Evolutionary conservation across 2,113 vertebrate genomes (phyloP), one percentile per base, ranked within the genome.

Genomic region (Pan paniscus): DNA sequence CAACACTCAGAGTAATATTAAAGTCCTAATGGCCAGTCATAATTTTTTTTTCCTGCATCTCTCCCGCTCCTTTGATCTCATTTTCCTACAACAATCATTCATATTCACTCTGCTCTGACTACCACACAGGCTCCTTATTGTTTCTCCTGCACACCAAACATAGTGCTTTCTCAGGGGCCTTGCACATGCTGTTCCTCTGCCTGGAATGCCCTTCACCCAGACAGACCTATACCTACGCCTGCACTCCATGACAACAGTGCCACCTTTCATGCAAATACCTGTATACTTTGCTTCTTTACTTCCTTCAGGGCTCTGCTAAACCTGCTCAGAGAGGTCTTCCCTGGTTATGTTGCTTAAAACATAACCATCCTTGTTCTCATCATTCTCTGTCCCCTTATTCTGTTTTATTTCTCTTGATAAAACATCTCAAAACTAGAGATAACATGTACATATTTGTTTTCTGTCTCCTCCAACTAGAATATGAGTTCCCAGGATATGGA

Each of bases 201-300:
- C 27, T 64, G 22, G 16, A 70, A 57, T 16, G 22, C 10, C 23
- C 48, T 89, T 61, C 17, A 48, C 8, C 30, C 25, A 73, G 27
- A 55, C 5, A 52, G 35, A 3, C n/a, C 30, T 43, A 9, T 18
- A 10, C 18, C 6, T 35, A 4, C 2, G 1, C 17, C 18, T 11
- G 3, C 11, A 43, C 12, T 90, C 38, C 52, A 38, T 32, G 61
- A 35, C 6, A 38, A 8, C 20, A 5, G 23, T 70, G n/a, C 9
- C 22, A 55, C 0, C 25, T 75, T 86, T n/a, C 43, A 70, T 16
- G 40, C 57, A 90, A 43, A 83, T 6, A 27, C 18, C 38, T 70
- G 2, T 18, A 68, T 8, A 1, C 8, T 57, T 90, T 76, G 25
- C 20, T 82, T 52, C 57, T 75, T 50, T 14, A 43, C 35, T 94